phyloP scores from a whole-genome alignment of 2,113 vertebrate species.

The Colistium nudipinnis region DNA sequence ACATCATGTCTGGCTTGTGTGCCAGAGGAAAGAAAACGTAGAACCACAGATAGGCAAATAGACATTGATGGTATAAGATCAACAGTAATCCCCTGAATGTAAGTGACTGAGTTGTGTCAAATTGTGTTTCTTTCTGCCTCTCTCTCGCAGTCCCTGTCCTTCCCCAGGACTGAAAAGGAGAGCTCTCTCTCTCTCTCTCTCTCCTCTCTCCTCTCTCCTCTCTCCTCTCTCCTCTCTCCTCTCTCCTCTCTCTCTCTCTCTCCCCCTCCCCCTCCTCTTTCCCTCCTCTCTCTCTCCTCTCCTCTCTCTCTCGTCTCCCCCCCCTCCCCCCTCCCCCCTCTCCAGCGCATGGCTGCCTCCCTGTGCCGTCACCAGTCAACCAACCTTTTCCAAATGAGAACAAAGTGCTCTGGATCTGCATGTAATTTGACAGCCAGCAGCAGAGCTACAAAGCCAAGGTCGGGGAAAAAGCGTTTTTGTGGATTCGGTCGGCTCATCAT shows the following conservation, averaged over 20 bases:
- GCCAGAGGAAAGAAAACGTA: constrained; percentile 1
- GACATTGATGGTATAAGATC: background rate
- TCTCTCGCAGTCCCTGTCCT: background rate
- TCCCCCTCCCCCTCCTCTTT: constrained; percentile 23
- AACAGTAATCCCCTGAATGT: background rate
- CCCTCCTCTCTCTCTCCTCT: constrained; percentile 25
- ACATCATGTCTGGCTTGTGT: constrained; percentile 61
- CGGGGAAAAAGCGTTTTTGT: constrained; percentile 42
- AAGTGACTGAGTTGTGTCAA: background rate
- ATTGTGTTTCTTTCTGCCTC: constrained; percentile 1
- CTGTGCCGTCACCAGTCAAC: constrained; percentile 43
- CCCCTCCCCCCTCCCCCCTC: constrained; percentile 24
- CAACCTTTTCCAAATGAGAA: constrained; percentile 35
- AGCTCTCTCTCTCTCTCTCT: constrained; percentile 15
- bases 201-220: too few species aligned
- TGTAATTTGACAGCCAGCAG: constrained; percentile 58
- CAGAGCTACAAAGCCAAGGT: constrained; percentile 52
- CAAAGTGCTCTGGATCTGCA: constrained; percentile 44
- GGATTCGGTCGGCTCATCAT: constrained; percentile 49
- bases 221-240: constrained; percentile 7
- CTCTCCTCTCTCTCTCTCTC: constrained; percentile 9
- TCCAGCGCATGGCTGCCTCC: constrained; percentile 67
- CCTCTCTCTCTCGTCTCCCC: constrained; percentile 15
- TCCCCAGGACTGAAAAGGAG: constrained; percentile 23
- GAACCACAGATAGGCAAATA: background rate